A percentile compares a stretch with the other conserved stretches of the same genome.
These are phyloP conservation scores for Diachasmimorpha longicaudata DNA, from an alignment of 1,140 invertebrate genomes.

Conservation along the genomic window DNA sequence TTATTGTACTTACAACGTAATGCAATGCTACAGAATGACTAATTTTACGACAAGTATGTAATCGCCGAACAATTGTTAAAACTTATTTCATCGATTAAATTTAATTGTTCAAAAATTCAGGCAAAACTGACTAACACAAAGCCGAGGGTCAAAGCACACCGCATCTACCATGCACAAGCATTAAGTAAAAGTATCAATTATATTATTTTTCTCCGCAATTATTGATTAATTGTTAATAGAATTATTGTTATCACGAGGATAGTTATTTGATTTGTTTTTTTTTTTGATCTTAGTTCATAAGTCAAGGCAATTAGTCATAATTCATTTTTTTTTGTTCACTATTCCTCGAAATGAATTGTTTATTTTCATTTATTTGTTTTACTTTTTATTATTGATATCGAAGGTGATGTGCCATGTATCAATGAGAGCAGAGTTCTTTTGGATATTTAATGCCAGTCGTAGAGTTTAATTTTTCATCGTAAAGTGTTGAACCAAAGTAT, in stretches of 20 bases:
- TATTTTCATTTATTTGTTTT: not conserved
- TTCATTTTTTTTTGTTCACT: not conserved
- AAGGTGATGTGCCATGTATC: constrained; percentile 1
- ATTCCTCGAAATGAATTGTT: not conserved
- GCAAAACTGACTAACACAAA: constrained; percentile 36
- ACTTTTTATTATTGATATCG: not conserved
- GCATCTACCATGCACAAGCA: constrained; percentile 32
- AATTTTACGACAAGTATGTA: constrained; percentile 22
- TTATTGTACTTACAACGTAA: constrained; percentile 23
- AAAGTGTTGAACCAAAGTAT: constrained; percentile 5
- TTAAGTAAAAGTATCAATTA: constrained; percentile 15
- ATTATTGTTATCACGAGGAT: not conserved
- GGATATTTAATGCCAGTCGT: not conserved
- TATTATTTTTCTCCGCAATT: not conserved
- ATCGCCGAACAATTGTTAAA: not conserved
- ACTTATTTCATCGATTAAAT: no score
- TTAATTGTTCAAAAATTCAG: constrained; percentile 11
- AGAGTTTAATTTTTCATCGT: not conserved
- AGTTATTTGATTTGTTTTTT: not conserved
- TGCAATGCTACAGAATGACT: constrained; percentile 25
- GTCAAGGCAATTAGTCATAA: not conserved
- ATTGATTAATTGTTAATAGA: not conserved
- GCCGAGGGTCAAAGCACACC: constrained; percentile 30
- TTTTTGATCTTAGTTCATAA: not conserved
- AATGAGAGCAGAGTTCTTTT: not conserved